phyloP scores from a whole-genome alignment of 2,797 vertebrate genomes.

The Chelonia mydas region DNA sequence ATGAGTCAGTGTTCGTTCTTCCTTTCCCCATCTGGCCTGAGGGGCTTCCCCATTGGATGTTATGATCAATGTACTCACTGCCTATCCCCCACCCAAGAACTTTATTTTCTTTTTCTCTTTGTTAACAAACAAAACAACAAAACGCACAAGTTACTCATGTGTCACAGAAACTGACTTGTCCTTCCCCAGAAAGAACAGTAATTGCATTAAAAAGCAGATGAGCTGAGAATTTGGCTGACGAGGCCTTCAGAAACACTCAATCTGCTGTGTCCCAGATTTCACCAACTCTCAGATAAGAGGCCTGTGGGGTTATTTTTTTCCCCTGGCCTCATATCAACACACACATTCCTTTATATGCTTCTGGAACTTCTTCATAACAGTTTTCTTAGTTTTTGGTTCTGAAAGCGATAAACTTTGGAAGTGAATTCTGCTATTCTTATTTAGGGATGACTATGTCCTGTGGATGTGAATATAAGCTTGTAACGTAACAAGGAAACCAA shows the following conservation, averaged over 20 bases:
- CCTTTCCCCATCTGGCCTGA: not conserved
- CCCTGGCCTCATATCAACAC: not conserved
- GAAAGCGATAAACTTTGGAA: not conserved
- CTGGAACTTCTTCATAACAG: not conserved
- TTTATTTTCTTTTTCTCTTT: conserved; percentile 28
- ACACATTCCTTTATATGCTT: not conserved
- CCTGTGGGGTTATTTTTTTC: conserved; percentile 13
- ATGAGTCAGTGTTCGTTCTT: not conserved
- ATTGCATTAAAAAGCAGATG: not conserved
- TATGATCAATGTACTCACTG: not conserved
- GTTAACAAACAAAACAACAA: not conserved
- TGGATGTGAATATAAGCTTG: not conserved
- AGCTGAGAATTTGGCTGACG: not conserved
- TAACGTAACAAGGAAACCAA: not conserved
- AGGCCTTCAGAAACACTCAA: conserved; percentile 52
- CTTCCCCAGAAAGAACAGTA: not conserved
- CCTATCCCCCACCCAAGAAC: rapidly evolving
- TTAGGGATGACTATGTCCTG: not conserved
- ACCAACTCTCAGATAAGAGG: conserved; percentile 25
- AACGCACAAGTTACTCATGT: conserved; percentile 41
- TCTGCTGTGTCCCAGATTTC: not conserved
- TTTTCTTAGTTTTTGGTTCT: not conserved
- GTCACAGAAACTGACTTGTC: conserved; percentile 54
- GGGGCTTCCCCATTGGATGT: not conserved
- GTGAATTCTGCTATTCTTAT: not conserved